Conservation (phyloP, 2,113 vertebrate genomes). For the Gymnorhina tibicen region DNA sequence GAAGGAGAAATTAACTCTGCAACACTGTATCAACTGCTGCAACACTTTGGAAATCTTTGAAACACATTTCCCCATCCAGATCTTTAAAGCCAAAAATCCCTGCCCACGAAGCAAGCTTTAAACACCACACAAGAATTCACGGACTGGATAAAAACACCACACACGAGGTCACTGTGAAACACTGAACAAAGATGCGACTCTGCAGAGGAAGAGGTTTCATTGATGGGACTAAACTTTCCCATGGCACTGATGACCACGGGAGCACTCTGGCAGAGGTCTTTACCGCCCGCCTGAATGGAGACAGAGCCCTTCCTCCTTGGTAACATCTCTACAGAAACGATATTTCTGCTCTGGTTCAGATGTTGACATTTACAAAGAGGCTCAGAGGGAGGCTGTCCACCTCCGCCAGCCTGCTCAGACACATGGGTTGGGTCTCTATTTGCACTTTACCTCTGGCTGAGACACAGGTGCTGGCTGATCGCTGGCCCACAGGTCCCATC, state of each 20-base stretch:
- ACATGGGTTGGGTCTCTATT: not conserved
- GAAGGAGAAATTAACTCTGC: not conserved
- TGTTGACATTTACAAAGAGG: not conserved
- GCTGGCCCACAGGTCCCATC: accelerated
- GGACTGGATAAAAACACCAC: not conserved
- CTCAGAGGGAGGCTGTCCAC: not conserved
- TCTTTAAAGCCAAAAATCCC: not conserved
- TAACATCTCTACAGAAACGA: not conserved
- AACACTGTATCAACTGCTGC: accelerated
- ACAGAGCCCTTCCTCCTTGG: not conserved
- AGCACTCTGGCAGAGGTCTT: not conserved
- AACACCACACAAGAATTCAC: not conserved
- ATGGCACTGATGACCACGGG: accelerated
- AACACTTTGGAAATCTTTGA: not conserved
- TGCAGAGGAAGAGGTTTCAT: not conserved
- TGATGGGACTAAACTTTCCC: not conserved
- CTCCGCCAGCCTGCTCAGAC: not conserved
- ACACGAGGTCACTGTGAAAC: accelerated
- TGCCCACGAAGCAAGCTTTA: not conserved
- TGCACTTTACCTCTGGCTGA: not conserved
- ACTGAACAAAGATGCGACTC: accelerated
- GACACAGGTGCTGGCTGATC: accelerated
- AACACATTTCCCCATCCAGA: not conserved
- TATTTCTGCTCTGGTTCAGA: not conserved
- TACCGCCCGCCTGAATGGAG: accelerated